Evolutionary conservation across 2,113 vertebrate genomes (phyloP), one percentile per base, ranked within the genome.

Genomic region (Rhizomys pruinosus): DNA sequence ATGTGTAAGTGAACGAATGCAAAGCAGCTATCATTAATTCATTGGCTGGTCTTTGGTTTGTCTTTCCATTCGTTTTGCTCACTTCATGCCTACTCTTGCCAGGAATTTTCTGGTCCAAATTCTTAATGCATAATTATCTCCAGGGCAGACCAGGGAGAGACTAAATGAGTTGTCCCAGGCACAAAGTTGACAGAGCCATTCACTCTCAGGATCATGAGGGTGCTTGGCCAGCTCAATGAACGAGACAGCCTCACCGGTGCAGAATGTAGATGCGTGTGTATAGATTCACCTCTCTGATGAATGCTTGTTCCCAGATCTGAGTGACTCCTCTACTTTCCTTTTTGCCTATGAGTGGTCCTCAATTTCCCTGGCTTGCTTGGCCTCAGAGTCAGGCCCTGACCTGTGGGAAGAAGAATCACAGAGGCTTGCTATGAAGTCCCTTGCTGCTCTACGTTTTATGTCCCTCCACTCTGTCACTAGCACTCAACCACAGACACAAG

Each of bases 51-150:
- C 32, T n/a, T 95, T 91, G 42, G 23, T 71, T 91, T 72, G 84
- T 61, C 34, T 37, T 63, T 57, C 47, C 44, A 76, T 85, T 89
- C 78, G 71, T 29, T 85, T 89, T 59, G 63, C n/a, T 91, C 89
- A 55, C n/a, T 69, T 52, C 23, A 61, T 78, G 25, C 87, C 90
- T 90, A 27, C 52, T 90, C 69, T 88, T 86, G 90, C 87, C 92
- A 86, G 88, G 66, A 94, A 88, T 85, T 94, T 94, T 82, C 92
- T 77, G 42, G 78, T 92, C 52, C 25, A 52, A 59, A 86, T 85
- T 86, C 78, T 93, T 91, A 84, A 95, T 73, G 25, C 47, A 22
- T 86, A 89, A 94, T 95, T 94, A 93, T 91, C 81, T 93, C 39
- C 69, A 76, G 88, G 94, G 44, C 78, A 66, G 77, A 63, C 42